Percentiles rank a stretch among this genome's conserved stretches.
Evolutionary conservation across 2,888 invertebrate genomes (phyloP).

Genomic region (Sympetrum striolatum): DNA sequence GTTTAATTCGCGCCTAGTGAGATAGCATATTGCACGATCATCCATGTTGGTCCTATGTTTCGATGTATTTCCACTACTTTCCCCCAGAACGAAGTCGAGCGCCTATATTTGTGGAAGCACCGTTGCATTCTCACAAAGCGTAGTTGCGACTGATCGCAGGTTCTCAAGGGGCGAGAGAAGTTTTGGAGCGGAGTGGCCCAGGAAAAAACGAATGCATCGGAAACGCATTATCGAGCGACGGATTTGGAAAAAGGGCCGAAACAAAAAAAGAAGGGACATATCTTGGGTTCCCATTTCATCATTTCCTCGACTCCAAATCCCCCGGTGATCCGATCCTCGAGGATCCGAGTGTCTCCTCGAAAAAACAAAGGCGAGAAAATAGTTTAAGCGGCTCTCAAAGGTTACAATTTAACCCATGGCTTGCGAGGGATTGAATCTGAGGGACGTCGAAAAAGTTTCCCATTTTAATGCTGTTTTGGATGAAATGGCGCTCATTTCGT

Average conservation of each 20-base stretch:
- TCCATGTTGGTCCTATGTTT: no score
- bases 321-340: not conserved
- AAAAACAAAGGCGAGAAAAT: not conserved
- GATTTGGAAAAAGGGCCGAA: conserved; percentile 3
- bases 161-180: no score
- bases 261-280: not conserved
- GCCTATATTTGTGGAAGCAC: no score
- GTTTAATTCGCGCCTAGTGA: no score
- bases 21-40: no score
- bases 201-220: not conserved
- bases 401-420: not conserved
- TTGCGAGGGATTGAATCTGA: not conserved
- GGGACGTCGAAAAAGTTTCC: not conserved
- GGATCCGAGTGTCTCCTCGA: not conserved
- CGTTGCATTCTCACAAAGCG: no score
- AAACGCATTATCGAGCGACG: conserved; percentile 22
- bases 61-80: no score
- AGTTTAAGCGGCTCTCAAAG: not conserved
- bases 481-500: not conserved
- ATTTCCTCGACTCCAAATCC: not conserved
- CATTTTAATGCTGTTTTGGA: not conserved
- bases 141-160: no score
- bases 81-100: no score
- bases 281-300: not conserved
- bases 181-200: no score